Conservation (phyloP, 2,888 invertebrate genomes). For the Lamproptera curius region DNA sequence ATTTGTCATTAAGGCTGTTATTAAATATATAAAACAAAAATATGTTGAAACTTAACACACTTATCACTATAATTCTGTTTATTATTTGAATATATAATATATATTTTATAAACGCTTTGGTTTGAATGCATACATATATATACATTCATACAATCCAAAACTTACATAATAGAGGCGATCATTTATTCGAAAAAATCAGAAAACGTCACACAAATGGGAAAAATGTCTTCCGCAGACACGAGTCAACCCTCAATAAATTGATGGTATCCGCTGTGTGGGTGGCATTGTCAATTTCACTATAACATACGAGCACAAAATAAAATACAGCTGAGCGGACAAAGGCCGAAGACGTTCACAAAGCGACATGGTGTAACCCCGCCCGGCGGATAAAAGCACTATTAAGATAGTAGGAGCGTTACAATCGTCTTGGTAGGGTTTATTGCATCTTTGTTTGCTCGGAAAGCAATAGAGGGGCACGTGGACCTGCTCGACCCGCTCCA, state of each 20-base stretch:
- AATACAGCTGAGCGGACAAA: slow-evolving; percentile 46
- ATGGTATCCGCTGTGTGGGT: not conserved
- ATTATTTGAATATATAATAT: too few relatives aligned
- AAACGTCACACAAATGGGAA: not conserved
- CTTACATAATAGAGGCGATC: too few relatives aligned
- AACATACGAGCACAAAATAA: slow-evolving; percentile 39
- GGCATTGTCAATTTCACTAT: slow-evolving; percentile 15
- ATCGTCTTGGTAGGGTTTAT: slow-evolving; percentile 62
- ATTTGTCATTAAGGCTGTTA: too few relatives aligned
- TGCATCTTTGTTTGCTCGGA: slow-evolving; percentile 66
- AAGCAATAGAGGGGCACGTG: slow-evolving; percentile 47
- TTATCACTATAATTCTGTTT: too few relatives aligned
- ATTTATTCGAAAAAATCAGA: not conserved
- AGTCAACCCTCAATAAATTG: slow-evolving; percentile 9
- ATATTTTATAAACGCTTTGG: too few relatives aligned
- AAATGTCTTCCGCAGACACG: not conserved
- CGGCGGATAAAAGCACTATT: slow-evolving; percentile 60
- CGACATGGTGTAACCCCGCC: slow-evolving; percentile 58
- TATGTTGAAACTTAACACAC: too few relatives aligned
- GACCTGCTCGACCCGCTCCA: slow-evolving; percentile 39
- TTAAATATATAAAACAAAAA: too few relatives aligned
- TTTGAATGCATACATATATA: too few relatives aligned
- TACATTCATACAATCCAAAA: too few relatives aligned
- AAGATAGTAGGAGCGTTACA: slow-evolving; percentile 48
- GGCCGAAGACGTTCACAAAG: slow-evolving; percentile 41